Base-by-base conservation (phyloP, 2,888 invertebrate species). In the Dione vanillae region DNA sequence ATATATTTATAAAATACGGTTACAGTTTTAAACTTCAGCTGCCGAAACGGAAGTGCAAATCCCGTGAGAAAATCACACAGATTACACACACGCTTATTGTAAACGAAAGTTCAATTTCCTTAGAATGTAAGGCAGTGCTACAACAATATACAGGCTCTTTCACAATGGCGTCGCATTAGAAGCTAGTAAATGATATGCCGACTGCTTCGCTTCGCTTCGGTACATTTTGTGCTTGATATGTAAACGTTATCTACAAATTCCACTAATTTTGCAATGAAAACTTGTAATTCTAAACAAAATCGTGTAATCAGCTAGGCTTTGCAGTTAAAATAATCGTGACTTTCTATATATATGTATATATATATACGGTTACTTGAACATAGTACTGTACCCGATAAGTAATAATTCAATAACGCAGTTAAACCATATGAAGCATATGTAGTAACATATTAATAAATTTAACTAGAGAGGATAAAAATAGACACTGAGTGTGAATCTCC, bases 41-140 rank as follows among this genome's bases (percentile, higher is more conserved):
- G 75, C 76, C 76, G 74, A 74, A 69, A 75, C 71, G 68, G 67
- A 67, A 62, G 64, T 70, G 71, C 64, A 56, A 69, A 56, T 62
- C 61, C 70, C 65, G 80, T 78, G 78, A 80, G 78, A 75, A 80
- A 73, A 67, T 83, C 84, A 87, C 78, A 86, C 79, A 77, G 80
- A 80, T 84, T 80, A 49, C 27, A 47, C 80, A 77, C 80, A 82
- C 80, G 82, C 83, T 81, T 83, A 85, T 83, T 84, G 67, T 67
- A 52, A 61, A 67, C 52, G 59, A 85, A 79, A 79, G 76, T 75
- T 77, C 74, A 80, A 65, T 70, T 82, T 86, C 88, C 90, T 89
- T 91, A 92, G 81, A 85, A 86, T 86, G 83, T 91, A 92, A 92
- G 92, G 92, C 92, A 93, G 92, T 93, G 91, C 87, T 89, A 86